Percentiles rank a stretch among this genome's conserved stretches.
phyloP scores from a whole-genome alignment of 1,140 invertebrate species.

The Pinna nobilis region DNA sequence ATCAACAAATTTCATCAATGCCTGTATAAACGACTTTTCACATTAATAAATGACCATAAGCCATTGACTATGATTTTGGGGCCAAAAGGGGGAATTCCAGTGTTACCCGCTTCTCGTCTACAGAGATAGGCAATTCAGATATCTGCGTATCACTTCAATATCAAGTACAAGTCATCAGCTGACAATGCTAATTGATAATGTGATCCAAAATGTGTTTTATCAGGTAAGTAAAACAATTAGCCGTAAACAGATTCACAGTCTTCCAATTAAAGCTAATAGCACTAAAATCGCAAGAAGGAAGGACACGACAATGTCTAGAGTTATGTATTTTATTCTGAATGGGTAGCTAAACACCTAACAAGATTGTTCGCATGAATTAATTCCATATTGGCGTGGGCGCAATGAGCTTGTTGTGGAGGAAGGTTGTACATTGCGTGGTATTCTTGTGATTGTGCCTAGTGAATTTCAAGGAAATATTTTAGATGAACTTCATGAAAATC shows the following conservation, averaged over 20 bases:
- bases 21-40: constrained; percentile 70
- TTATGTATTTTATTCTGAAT: not conserved
- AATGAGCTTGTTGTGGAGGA: constrained; percentile 14
- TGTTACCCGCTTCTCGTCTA: constrained; percentile 57
- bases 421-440: constrained; percentile 24
- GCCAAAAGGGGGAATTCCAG: constrained; percentile 52
- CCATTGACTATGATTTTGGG: constrained; percentile 69
- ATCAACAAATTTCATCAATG: constrained; percentile 77
- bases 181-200: not conserved
- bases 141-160: constrained; percentile 63
- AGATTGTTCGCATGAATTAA: not conserved
- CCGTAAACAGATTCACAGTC: not conserved
- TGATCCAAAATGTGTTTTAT: constrained; percentile 14
- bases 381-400: constrained; percentile 1
- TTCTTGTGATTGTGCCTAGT: constrained; percentile 8
- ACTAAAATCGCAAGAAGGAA: constrained; percentile 12
- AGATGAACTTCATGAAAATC: constrained; percentile 41
- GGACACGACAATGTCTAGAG: not conserved
- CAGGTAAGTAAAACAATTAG: not conserved
- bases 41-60: constrained; percentile 70
- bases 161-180: constrained; percentile 46
- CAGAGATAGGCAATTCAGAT: constrained; percentile 71
- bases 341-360: not conserved
- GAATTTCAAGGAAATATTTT: not conserved
- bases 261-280: constrained; percentile 18